These are phyloP conservation scores for Corythucha ciliata DNA, from an alignment of 2,888 invertebrate genomes.

Conservation along the genomic window DNA sequence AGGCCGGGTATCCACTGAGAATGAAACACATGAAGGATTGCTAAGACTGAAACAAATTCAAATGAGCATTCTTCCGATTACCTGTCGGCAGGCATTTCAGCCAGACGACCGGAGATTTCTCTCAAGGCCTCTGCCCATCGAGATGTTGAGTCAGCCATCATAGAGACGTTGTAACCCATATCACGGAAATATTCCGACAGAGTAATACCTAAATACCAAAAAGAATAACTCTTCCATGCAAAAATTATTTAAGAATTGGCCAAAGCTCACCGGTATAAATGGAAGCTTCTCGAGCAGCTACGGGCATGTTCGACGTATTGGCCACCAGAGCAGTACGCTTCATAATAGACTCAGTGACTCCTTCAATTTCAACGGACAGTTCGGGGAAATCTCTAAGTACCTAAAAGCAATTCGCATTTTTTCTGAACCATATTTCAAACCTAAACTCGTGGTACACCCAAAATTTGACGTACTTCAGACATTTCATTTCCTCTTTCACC, in stretches of 20 bases:
- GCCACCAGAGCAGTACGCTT: conserved; percentile 98
- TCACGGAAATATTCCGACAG: conserved; percentile 98
- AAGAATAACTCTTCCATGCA: not conserved
- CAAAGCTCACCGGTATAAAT: conserved; percentile 77
- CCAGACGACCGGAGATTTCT: conserved; percentile 98
- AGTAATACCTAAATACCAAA: conserved; percentile 68
- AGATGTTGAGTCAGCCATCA: conserved; percentile 99
- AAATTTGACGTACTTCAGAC: conserved; percentile 62
- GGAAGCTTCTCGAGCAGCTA: conserved; percentile 98
- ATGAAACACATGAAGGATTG: conserved; percentile 3
- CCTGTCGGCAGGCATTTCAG: conserved; percentile 97
- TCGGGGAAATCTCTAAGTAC: conserved; percentile 98
- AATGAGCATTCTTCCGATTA: conserved; percentile 23
- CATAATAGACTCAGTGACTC: conserved; percentile 97
- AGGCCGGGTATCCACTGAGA: conserved; percentile 94
- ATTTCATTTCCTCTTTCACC: conserved; percentile 99
- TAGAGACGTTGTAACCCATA: conserved; percentile 99
- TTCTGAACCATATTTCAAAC: not conserved
- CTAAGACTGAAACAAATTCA: conserved; percentile 2
- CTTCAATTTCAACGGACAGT: conserved; percentile 93
- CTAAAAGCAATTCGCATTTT: conserved; percentile 32
- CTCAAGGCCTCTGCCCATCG: conserved; percentile 99
- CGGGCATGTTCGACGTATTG: conserved; percentile 99
- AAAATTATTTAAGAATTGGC: not conserved
- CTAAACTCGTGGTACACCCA: not conserved